Base-by-base conservation (phyloP, 1,140 invertebrate genomes). In the Rhizoglyphus robini region DNA sequence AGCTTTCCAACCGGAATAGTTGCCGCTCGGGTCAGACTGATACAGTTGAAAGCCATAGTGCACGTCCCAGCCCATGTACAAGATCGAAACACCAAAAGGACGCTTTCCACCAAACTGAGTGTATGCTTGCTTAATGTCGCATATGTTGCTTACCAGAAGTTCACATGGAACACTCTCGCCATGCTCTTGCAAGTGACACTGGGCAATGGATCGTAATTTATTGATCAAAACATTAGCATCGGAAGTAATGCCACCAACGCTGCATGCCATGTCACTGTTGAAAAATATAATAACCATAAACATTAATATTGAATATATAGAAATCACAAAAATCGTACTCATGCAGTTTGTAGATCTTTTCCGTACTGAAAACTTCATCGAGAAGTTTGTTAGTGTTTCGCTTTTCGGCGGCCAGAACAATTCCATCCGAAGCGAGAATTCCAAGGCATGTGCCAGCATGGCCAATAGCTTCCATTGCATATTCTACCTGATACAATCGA, bases 401-500 rank as follows among this genome's bases (percentile, higher is more conserved):
- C 72, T 90, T 85, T 78, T 99, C 96, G 8, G 94, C 95, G 38
- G 94, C 96, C 36, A 99, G 78, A 13, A 99, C 80, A 68, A 99
- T 95, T 18, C 96, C 96, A 79, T 99, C 93, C 66, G 86, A 87
- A 3, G 95, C 92, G 62, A 97, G 76, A 72, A 99, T 97, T 18
- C 82, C 96, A 3, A 99, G 80, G 73, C 93, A 98, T 46, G 95
- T 98, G 30, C 96, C 96, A 32, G 96, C 96, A 79, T 99, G 94
- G 72, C 92, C 95, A 73, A 99, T 99, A 68, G 96, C 96, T 81
- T 99, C 96, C 93, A 99, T 99, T 2, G 96, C 96, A 86, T 99
- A 99, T 77, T 99, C 96, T 2, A 99, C 96, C 79, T 99, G 96
- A 76, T 99, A 99, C 1, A 99, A 79, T 64, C 96, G 86, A 47